These are phyloP conservation scores for Hapalemur alaotrensis DNA, from an alignment of 2,797 vertebrate species.

Conservation along the genomic window DNA sequence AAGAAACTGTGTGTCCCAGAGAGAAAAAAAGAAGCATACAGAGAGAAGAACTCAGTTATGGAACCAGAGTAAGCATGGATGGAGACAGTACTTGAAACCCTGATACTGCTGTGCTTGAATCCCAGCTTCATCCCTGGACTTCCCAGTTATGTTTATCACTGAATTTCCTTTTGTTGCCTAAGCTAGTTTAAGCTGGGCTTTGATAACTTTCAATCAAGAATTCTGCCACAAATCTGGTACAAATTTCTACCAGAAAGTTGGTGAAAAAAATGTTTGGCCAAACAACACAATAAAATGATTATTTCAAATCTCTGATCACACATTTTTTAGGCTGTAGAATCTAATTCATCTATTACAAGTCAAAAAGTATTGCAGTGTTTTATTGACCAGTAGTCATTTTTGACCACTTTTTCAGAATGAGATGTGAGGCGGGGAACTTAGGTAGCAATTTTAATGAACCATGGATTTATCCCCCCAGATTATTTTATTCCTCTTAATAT, in stretches of 20 bases:
- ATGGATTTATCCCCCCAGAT: background rate
- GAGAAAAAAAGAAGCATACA: background rate
- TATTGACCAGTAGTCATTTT: background rate
- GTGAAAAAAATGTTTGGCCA: too few species aligned
- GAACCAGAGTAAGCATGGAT: background rate
- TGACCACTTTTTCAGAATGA: background rate
- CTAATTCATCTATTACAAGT: background rate
- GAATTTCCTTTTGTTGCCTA: background rate
- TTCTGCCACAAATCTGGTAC: too few species aligned
- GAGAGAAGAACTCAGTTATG: background rate
- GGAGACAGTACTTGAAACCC: background rate
- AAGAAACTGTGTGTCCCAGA: background rate
- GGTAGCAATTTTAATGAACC: background rate
- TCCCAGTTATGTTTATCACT: background rate
- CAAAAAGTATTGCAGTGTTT: background rate
- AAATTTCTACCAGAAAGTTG: too few species aligned
- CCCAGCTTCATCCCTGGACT: background rate
- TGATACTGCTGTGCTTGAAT: background rate
- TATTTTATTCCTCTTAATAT: background rate
- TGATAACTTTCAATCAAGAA: background rate
- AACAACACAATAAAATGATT: background rate
- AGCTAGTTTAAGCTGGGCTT: background rate
- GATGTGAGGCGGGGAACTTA: background rate
- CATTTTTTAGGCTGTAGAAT: background rate
- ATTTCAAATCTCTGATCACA: background rate